Conservation (phyloP, 2,797 vertebrate species). For the Thunnus albacares region DNA sequence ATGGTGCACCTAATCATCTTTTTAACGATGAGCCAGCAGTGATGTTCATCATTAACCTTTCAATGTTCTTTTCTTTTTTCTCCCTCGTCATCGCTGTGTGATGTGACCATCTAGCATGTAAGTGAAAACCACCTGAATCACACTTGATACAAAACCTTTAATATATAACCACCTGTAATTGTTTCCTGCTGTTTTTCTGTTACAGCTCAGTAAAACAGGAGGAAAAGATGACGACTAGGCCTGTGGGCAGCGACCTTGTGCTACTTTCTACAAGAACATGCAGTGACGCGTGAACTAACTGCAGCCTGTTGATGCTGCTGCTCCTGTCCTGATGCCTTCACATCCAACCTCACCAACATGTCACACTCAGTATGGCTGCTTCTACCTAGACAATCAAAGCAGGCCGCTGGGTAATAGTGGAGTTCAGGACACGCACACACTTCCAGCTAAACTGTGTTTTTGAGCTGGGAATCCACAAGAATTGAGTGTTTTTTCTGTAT, state of each 20-base stretch:
- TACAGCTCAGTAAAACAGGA: slow-evolving; percentile 96
- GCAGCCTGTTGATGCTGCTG: slow-evolving; percentile 42
- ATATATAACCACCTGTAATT: background rate
- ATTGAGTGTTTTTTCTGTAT: slow-evolving; percentile 3
- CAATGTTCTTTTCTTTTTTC: slow-evolving; percentile 4
- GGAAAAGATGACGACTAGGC: slow-evolving; percentile 93
- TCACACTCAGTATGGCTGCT: slow-evolving; percentile 15
- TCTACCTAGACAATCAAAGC: slow-evolving; percentile 38
- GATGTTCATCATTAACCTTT: slow-evolving; percentile 3
- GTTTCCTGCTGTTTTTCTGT: slow-evolving; percentile 12
- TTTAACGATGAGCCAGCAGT: background rate
- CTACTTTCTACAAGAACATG: slow-evolving; percentile 45
- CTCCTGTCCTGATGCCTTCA: slow-evolving; percentile 45
- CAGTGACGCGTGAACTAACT: slow-evolving; percentile 42
- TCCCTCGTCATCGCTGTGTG: background rate
- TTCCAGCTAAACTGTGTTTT: slow-evolving; percentile 7
- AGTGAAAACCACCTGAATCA: slow-evolving; percentile 49
- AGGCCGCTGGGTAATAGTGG: background rate
- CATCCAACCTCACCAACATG: slow-evolving; percentile 25
- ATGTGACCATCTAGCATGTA: slow-evolving; percentile 79
- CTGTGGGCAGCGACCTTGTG: background rate
- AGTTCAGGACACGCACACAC: slow-evolving; percentile 14
- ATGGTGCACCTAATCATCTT: background rate
- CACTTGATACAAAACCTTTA: fast-evolving
- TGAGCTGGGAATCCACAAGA: background rate